A percentile compares a stretch with the other conserved stretches of the same genome.
phyloP scores from a whole-genome alignment of 2,113 vertebrate species.

The Psittacula cyanocephala region DNA sequence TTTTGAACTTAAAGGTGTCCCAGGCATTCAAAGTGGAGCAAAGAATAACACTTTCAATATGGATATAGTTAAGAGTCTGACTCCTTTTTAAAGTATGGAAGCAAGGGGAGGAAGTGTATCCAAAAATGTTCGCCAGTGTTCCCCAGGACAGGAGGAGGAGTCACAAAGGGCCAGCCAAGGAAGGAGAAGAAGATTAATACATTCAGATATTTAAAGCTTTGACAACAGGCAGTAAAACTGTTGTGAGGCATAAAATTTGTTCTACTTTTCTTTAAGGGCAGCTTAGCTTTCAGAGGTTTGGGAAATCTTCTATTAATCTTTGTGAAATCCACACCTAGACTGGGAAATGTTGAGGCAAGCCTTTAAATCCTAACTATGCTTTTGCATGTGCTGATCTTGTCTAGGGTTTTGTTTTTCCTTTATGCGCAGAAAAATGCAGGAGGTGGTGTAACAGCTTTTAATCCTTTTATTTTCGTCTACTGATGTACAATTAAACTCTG shows the following conservation, averaged over 20 bases:
- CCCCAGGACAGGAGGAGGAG: background rate
- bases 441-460: background rate
- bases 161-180: background rate
- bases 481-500: background rate
- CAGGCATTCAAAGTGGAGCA: background rate
- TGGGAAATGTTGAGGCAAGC: background rate
- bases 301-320: constrained; percentile 12
- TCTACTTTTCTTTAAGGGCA: constrained; percentile 12
- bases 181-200: background rate
- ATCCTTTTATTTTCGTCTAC: background rate
- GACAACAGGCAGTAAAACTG: background rate
- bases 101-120: background rate
- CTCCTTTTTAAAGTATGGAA: background rate
- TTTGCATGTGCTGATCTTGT: background rate
- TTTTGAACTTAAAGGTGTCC: background rate
- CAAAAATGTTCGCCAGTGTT: background rate
- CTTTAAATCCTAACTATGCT: background rate
- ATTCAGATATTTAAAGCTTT: background rate
- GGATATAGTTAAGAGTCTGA: background rate
- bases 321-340: constrained; percentile 6
- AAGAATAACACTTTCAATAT: constrained; percentile 6
- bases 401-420: background rate
- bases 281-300: constrained; percentile 16
- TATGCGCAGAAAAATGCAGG: background rate
- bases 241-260: background rate